phyloP scores from a whole-genome alignment of 2,797 vertebrate genomes.

The Nyctibius grandis region DNA sequence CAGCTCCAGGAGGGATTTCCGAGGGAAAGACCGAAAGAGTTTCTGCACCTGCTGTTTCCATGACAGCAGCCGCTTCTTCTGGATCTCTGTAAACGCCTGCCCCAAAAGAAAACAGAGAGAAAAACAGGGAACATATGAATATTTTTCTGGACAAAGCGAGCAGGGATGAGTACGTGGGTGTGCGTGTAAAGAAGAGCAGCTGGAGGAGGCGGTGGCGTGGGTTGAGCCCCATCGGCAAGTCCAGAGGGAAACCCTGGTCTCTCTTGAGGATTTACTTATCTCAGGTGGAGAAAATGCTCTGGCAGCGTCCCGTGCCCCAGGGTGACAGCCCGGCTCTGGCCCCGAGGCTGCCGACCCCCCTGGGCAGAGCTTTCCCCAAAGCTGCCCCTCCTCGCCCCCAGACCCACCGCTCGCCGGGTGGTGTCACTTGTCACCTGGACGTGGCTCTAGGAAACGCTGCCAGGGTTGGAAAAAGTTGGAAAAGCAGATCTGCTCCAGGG shows the following conservation, averaged over 20 bases:
- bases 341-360: background rate
- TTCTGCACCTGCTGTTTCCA: slow-evolving; percentile 99
- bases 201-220: background rate
- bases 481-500: background rate
- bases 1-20: slow-evolving; percentile 95
- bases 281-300: background rate
- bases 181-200: background rate
- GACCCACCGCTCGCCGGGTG: rapidly evolving
- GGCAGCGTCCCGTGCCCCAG: background rate
- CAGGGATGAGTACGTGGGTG: background rate
- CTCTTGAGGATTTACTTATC: background rate
- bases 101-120: background rate
- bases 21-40: slow-evolving; percentile 96
- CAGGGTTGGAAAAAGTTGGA: background rate
- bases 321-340: background rate
- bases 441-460: background rate
- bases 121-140: background rate
- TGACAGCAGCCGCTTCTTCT: slow-evolving; percentile 98
- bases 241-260: background rate
- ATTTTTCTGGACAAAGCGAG: background rate
- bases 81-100: slow-evolving; percentile 95
- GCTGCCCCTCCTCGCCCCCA: background rate
- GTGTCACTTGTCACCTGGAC: background rate
- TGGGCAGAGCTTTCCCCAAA: background rate
- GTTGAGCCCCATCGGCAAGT: background rate